Percentiles rank a stretch among this genome's conserved stretches.
Conservation (phyloP, 2,797 vertebrate genomes). For the Onychomys torridus region DNA sequence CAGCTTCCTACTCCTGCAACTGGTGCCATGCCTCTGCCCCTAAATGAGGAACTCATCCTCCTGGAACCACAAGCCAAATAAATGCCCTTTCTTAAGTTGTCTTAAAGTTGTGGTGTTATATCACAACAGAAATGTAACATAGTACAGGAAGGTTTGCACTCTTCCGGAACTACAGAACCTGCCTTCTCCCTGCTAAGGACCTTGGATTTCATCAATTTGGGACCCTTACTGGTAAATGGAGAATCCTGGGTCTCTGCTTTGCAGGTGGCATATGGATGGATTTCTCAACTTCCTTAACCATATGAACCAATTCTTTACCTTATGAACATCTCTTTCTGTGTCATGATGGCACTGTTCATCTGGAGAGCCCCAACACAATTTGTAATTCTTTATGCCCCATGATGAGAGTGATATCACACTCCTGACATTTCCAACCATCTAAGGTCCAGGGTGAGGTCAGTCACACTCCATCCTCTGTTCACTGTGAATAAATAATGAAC, state of each 20-base stretch:
- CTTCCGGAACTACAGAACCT: neutral
- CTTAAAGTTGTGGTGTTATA: neutral
- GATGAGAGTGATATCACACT: neutral
- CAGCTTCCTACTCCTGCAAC: neutral
- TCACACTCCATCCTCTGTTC: neutral
- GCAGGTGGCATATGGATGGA: rapidly evolving
- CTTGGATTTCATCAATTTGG: rapidly evolving
- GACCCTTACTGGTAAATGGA: neutral
- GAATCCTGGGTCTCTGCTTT: neutral
- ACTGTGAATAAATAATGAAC: conserved; percentile 30
- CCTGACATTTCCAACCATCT: conserved; percentile 33
- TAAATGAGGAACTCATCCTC: neutral
- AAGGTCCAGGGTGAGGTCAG: neutral
- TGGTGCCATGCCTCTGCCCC: neutral
- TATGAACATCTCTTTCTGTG: neutral
- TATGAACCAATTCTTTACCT: neutral
- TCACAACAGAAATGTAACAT: neutral
- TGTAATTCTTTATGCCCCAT: neutral
- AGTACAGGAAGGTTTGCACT: neutral
- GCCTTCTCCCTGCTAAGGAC: neutral
- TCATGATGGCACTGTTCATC: neutral
- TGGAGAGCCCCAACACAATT: neutral
- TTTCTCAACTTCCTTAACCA: neutral
- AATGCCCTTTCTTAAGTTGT: neutral
- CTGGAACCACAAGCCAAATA: neutral